Evolutionary conservation across 2,797 vertebrate species (phyloP).

Genomic region (Buceros bicornis): DNA sequence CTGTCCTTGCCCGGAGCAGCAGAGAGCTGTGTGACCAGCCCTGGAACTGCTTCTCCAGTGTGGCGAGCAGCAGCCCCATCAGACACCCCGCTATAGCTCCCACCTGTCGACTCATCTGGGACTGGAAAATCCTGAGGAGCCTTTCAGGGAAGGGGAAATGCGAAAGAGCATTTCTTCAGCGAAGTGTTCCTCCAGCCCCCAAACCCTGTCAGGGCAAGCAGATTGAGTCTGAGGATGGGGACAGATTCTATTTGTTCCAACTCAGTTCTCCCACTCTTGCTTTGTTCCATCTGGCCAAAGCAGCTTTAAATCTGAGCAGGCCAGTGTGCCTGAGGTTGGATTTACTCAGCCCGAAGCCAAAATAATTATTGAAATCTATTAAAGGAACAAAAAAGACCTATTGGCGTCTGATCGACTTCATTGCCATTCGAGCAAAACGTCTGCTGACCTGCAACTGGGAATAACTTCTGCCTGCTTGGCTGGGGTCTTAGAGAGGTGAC

Average conservation of each 20-base stretch:
- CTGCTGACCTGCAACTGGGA: constrained; percentile 11
- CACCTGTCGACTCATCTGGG: background rate
- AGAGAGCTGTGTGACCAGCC: background rate
- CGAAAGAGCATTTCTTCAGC: background rate
- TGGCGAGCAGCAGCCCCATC: background rate
- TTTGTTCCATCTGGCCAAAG: constrained; percentile 18
- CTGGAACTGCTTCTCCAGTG: background rate
- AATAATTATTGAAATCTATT: constrained; percentile 20
- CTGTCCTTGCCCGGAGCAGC: background rate
- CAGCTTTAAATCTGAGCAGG: constrained; percentile 21
- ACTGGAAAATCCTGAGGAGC: background rate
- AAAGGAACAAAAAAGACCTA: background rate
- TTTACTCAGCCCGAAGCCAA: constrained; percentile 20
- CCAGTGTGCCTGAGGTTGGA: background rate
- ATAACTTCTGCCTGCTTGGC: background rate
- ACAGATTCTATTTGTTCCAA: constrained; percentile 16
- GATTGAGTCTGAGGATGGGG: background rate
- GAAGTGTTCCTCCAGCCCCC: background rate
- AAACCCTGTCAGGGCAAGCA: background rate
- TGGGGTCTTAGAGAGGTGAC: background rate
- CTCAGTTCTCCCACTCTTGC: background rate
- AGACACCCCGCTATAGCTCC: background rate
- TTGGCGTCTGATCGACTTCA: background rate
- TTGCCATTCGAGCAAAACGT: background rate
- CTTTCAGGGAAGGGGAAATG: background rate